phyloP scores from a whole-genome alignment of 2,113 vertebrate species.

The Noturus placidus region DNA sequence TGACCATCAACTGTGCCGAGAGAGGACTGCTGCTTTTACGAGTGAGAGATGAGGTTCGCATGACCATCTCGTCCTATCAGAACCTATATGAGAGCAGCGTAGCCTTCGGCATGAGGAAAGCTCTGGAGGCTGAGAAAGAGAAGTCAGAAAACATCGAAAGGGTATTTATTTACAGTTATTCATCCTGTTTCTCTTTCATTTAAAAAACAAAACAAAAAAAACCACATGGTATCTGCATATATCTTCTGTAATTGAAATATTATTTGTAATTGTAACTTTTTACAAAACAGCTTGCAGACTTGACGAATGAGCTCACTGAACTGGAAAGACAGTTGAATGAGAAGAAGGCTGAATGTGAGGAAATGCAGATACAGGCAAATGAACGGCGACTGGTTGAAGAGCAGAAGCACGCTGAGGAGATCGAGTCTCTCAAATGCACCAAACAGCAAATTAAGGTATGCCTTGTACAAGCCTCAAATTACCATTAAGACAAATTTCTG shows the following conservation, averaged over 20 bases:
- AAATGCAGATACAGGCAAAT: slow-evolving; percentile 74
- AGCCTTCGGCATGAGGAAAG: slow-evolving; percentile 89
- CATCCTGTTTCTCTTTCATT: neutral
- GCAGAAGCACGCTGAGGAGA: slow-evolving; percentile 82
- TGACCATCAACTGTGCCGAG: slow-evolving; percentile 88
- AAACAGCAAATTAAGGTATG: slow-evolving; percentile 90
- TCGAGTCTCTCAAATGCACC: slow-evolving; percentile 80
- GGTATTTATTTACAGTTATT: slow-evolving; percentile 60
- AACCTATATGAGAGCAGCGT: slow-evolving; percentile 85
- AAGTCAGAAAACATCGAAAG: slow-evolving; percentile 72
- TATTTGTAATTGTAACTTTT: neutral
- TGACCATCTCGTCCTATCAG: slow-evolving; percentile 85
- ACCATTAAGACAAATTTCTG: neutral
- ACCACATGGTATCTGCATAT: neutral
- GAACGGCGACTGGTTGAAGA: slow-evolving; percentile 83
- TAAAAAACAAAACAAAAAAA: neutral
- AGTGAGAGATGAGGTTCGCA: slow-evolving; percentile 53
- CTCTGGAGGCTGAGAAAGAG: slow-evolving; percentile 80
- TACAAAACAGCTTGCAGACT: slow-evolving; percentile 75
- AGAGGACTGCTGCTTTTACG: slow-evolving; percentile 85
- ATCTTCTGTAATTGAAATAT: neutral
- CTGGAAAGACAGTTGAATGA: slow-evolving; percentile 81
- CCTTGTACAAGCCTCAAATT: neutral
- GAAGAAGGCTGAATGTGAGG: slow-evolving; percentile 80
- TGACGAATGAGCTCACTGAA: slow-evolving; percentile 79